Evolutionary conservation across 2,113 vertebrate species (phyloP).

Genomic region (Cyrtonyx montezumae): DNA sequence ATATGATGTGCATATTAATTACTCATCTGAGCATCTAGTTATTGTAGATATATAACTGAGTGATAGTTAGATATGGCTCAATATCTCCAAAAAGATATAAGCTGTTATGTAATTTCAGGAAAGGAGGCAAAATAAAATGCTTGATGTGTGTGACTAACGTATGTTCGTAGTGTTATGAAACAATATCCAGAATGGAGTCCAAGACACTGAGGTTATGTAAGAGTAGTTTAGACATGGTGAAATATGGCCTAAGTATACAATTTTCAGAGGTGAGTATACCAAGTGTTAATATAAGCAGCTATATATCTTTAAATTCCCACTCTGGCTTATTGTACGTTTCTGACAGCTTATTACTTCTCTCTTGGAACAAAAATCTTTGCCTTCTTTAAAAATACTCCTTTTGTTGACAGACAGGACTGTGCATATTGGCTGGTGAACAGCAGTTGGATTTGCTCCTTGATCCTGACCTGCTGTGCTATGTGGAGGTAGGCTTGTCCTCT

Average conservation of each 20-base stretch:
- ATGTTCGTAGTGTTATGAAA: background rate
- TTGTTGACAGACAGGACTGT: background rate
- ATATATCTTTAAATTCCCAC: background rate
- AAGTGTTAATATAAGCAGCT: background rate
- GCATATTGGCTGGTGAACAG: fast-evolving
- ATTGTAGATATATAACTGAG: background rate
- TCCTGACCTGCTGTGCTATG: background rate
- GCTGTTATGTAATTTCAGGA: background rate
- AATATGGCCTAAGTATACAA: background rate
- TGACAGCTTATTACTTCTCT: background rate
- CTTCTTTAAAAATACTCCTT: background rate
- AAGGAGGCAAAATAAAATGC: background rate
- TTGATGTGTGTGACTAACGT: background rate
- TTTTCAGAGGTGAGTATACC: background rate
- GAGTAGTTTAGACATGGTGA: background rate
- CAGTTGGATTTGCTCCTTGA: background rate
- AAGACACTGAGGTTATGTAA: background rate
- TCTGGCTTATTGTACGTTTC: background rate
- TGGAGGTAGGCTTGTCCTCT: background rate
- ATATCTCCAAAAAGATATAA: background rate
- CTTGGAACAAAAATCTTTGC: background rate
- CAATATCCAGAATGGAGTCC: background rate
- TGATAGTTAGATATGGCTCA: background rate
- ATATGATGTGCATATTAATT: background rate
- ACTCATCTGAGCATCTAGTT: background rate